Conservation (phyloP, 2,113 vertebrate genomes). For the Tenrec ecaudatus region DNA sequence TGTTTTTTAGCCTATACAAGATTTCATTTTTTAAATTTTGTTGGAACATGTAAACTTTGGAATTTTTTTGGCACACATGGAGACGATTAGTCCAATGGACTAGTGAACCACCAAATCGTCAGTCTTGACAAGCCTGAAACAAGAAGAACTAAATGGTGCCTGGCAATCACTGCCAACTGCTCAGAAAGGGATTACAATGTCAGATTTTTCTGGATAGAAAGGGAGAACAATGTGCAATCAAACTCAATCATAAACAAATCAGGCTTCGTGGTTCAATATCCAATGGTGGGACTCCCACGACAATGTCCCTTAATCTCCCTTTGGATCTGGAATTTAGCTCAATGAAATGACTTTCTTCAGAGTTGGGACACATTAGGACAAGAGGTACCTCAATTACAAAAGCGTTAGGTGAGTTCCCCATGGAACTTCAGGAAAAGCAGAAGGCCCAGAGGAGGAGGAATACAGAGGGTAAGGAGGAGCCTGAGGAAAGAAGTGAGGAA, state of each 20-base stretch:
- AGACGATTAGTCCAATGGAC: too few species aligned
- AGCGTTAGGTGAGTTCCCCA: background rate
- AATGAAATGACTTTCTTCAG: too few species aligned
- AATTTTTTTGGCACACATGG: constrained; percentile 6
- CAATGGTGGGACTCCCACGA: too few species aligned
- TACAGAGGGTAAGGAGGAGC: background rate
- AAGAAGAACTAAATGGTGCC: background rate
- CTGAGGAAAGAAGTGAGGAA: background rate
- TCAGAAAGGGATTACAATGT: too few species aligned
- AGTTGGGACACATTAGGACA: background rate
- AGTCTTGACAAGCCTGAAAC: too few species aligned
- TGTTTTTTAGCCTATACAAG: constrained; percentile 39
- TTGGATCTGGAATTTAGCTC: too few species aligned
- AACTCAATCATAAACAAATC: too few species aligned
- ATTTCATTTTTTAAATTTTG: constrained; percentile 42
- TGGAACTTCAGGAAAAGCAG: background rate
- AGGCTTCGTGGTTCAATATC: too few species aligned
- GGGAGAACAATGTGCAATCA: too few species aligned
- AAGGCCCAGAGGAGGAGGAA: background rate
- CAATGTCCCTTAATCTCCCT: too few species aligned
- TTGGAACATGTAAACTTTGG: constrained; percentile 60
- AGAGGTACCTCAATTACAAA: background rate
- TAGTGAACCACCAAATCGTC: too few species aligned
- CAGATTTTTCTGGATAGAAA: too few species aligned
- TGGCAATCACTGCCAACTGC: background rate